Conservation (phyloP, 2,888 invertebrate genomes). For the Noctua comes region DNA sequence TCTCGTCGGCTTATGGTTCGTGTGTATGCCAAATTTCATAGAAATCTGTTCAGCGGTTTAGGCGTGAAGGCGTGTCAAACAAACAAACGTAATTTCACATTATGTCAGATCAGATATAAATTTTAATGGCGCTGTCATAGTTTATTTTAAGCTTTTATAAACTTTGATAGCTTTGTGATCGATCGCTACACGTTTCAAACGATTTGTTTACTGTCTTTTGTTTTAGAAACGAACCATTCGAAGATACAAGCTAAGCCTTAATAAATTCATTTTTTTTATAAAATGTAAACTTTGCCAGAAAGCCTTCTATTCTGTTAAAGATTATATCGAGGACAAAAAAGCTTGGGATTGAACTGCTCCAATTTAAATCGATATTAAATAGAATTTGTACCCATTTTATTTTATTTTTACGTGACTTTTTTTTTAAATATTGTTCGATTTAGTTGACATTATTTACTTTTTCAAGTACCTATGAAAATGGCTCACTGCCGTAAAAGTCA, state of each 20-base stretch:
- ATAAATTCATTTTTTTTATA: too few species aligned
- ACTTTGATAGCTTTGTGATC: constrained; percentile 54
- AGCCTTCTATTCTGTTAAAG: too few species aligned
- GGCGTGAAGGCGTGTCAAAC: neutral
- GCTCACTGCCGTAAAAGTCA: constrained; percentile 33
- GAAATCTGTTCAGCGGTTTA: neutral
- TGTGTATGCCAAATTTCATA: constrained; percentile 58
- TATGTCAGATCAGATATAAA: constrained; percentile 26
- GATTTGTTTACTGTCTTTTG: constrained; percentile 14
- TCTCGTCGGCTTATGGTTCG: constrained; percentile 80
- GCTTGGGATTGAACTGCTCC: too few species aligned
- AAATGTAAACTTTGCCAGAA: too few species aligned
- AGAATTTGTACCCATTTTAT: too few species aligned
- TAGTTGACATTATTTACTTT: too few species aligned
- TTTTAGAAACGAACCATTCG: neutral
- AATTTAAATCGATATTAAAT: too few species aligned
- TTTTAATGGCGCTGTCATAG: constrained; percentile 47
- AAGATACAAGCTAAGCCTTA: neutral
- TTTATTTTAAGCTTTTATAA: constrained; percentile 50
- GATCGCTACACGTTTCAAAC: constrained; percentile 25
- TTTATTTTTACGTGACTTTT: too few species aligned
- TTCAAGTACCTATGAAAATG: too few species aligned
- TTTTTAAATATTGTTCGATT: too few species aligned
- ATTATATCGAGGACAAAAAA: too few species aligned
- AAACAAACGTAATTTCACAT: neutral